phyloP scores from a whole-genome alignment of 1,140 invertebrate genomes.

The Bathynomus jamesi region DNA sequence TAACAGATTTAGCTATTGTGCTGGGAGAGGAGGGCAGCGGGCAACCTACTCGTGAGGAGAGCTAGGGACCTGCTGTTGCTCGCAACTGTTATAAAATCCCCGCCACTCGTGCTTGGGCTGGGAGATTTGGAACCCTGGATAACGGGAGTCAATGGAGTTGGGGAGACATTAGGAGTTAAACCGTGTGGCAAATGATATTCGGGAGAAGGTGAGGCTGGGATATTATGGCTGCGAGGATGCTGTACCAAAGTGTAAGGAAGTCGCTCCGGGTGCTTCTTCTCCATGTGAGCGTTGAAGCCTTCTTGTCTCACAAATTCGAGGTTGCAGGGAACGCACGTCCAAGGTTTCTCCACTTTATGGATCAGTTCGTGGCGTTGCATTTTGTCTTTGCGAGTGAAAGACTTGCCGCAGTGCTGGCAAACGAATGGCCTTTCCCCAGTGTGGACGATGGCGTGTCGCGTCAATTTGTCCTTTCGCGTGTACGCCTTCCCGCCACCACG shows the following conservation, averaged over 20 bases:
- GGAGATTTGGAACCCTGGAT: not conserved
- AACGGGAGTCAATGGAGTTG: not conserved
- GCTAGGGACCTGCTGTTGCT: not conserved
- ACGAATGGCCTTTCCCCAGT: conserved; percentile 27
- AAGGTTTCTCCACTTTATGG: conserved; percentile 18
- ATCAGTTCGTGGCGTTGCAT: conserved; percentile 20
- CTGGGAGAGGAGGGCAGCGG: not conserved
- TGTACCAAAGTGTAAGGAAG: conserved; percentile 13
- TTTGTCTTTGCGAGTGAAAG: conserved; percentile 25
- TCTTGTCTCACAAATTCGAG: conserved; percentile 14
- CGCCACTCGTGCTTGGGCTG: not conserved
- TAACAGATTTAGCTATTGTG: too few relatives aligned
- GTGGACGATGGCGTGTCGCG: conserved; percentile 14
- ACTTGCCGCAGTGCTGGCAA: conserved; percentile 28
- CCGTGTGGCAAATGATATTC: not conserved
- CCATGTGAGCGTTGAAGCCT: conserved; percentile 15
- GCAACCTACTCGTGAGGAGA: not conserved
- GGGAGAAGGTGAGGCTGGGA: not conserved
- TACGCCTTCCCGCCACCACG: conserved; percentile 16
- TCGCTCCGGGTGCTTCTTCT: conserved; percentile 10
- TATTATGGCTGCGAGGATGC: conserved; percentile 2
- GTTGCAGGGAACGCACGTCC: conserved; percentile 15
- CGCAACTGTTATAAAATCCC: not conserved
- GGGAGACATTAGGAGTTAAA: not conserved
- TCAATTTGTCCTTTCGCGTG: conserved; percentile 17